Evolutionary conservation across 1,140 invertebrate genomes (phyloP).

Genomic region (Bombus cullumanus): DNA sequence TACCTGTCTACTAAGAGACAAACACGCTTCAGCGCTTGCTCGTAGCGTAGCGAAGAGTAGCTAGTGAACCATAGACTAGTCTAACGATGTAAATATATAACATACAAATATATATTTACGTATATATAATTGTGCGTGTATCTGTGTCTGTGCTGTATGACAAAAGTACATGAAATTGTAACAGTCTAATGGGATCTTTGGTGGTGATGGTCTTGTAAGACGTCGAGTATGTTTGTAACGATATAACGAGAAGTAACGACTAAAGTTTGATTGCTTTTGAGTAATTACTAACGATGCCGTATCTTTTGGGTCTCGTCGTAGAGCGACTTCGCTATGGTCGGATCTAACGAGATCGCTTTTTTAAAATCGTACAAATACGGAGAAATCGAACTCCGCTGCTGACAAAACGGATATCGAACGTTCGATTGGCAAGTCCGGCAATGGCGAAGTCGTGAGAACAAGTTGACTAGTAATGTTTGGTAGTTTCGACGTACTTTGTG

Average conservation of each 20-base stretch:
- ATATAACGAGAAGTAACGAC: constrained; percentile 54
- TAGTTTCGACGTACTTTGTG: constrained; percentile 62
- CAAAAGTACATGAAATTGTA: constrained; percentile 49
- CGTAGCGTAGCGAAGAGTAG: constrained; percentile 22
- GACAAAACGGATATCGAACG: not conserved
- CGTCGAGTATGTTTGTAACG: constrained; percentile 71
- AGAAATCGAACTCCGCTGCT: too few species aligned
- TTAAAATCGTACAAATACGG: too few species aligned
- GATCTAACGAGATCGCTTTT: not conserved
- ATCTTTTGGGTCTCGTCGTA: constrained; percentile 57
- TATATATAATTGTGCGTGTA: constrained; percentile 51
- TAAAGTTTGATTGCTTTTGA: constrained; percentile 61
- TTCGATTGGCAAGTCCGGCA: constrained; percentile 7
- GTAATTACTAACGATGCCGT: constrained; percentile 63
- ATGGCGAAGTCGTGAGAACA: constrained; percentile 50
- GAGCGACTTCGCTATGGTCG: constrained; percentile 46
- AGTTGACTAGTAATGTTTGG: constrained; percentile 66
- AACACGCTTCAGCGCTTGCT: constrained; percentile 40
- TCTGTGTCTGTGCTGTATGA: constrained; percentile 67
- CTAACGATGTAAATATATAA: constrained; percentile 38
- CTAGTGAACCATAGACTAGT: not conserved
- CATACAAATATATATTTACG: constrained; percentile 26
- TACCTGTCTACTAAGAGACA: too few species aligned
- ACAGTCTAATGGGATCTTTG: constrained; percentile 72
- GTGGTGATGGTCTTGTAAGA: constrained; percentile 81